Conservation (phyloP, 2,113 vertebrate species). For the Anas platyrhynchos region DNA sequence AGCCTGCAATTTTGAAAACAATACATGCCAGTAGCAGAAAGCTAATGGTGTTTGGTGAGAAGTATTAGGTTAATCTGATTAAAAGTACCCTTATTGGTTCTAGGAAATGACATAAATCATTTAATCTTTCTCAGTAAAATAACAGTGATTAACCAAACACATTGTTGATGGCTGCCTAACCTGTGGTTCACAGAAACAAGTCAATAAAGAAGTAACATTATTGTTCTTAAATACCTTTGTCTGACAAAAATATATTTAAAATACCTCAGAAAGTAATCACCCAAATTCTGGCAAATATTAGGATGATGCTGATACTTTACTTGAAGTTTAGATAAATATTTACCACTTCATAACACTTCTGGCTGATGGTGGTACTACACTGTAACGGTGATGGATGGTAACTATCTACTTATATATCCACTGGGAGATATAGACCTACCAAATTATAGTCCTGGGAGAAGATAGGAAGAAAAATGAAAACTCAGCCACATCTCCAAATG, state of each 20-base stretch:
- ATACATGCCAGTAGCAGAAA: background rate
- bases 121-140: slow-evolving; percentile 20
- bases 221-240: background rate
- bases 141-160: background rate
- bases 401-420: background rate
- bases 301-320: background rate
- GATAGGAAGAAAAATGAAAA: slow-evolving; percentile 19
- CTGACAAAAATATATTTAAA: background rate
- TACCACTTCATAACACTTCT: background rate
- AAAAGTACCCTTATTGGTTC: background rate
- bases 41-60: background rate
- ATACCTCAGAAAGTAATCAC: background rate
- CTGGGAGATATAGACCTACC: slow-evolving; percentile 16
- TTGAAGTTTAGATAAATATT: slow-evolving; percentile 41
- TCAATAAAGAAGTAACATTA: background rate
- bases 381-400: slow-evolving; percentile 16
- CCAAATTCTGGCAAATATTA: slow-evolving; percentile 1
- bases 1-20: background rate
- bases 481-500: background rate
- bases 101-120: background rate
- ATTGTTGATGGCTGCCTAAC: background rate
- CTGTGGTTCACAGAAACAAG: background rate
- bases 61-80: slow-evolving; percentile 15
- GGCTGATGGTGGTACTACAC: background rate
- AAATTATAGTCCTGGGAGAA: background rate